Evolutionary conservation across 2,113 vertebrate species (phyloP).

Genomic region (Chloroceryle aenea): DNA sequence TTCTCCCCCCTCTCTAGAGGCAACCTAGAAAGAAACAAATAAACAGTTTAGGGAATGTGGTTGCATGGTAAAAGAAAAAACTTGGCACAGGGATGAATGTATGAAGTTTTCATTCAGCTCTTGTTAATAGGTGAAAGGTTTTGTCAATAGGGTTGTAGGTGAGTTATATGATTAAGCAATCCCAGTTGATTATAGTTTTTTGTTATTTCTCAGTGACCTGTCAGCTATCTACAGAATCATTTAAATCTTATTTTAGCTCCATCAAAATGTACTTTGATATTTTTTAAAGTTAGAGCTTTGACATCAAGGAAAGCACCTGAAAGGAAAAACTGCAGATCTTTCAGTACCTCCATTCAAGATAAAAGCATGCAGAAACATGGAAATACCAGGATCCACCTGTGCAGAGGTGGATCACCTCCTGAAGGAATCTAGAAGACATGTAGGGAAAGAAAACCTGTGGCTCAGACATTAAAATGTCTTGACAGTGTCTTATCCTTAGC

Average conservation of each 20-base stretch:
- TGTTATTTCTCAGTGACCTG: not conserved
- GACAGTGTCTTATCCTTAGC: not conserved
- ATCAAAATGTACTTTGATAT: not conserved
- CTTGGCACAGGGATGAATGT: not conserved
- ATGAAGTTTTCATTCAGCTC: not conserved
- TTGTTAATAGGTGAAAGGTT: not conserved
- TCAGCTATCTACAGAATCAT: not conserved
- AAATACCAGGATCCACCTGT: not conserved
- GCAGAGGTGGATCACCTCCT: not conserved
- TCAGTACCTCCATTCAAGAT: not conserved
- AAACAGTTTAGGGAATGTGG: not conserved
- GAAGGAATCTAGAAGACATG: not conserved
- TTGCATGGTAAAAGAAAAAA: not conserved
- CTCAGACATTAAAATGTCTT: not conserved
- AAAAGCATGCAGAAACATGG: not conserved
- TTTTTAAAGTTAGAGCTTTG: not conserved
- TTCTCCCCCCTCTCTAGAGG: not conserved
- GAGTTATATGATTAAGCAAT: not conserved
- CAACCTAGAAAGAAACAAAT: conserved; percentile 30
- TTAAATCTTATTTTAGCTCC: not conserved
- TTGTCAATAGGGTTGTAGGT: not conserved
- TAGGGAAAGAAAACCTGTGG: not conserved
- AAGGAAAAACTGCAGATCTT: not conserved
- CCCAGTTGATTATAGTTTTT: not conserved
- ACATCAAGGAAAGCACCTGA: not conserved